Base-by-base conservation (phyloP, 2,888 invertebrate genomes). In the Lasioglossum malachurum region DNA sequence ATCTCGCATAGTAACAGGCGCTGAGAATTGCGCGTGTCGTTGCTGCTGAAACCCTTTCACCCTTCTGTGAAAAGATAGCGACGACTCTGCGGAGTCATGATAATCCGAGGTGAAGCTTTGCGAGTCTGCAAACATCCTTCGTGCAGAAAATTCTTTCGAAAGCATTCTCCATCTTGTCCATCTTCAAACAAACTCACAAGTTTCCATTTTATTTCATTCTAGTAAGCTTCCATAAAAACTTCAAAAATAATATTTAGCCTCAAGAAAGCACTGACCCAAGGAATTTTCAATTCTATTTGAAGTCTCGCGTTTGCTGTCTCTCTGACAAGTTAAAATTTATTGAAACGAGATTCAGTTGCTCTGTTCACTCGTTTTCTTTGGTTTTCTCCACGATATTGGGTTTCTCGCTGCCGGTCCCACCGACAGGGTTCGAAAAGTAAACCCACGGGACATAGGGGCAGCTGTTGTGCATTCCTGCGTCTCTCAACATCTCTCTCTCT, bases 391-490 rank as follows among this genome's bases (percentile, higher is more conserved):
- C 89, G 89, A 69, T 69, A 69, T 90, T 88, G 89, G 88, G 90
- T 92, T 92, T 90, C 92, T 93, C 89, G 91, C 88, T 92, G 89
- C 88, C 78, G 89, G 87, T 76, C 82, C 88, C 81, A 73, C 71
- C 76, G 86, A 46, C 89, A 82, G 87, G 87, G 87, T 93, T 93
- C 93, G 88, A 92, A 93, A 93, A 93, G 92, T 91, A 90, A 93
- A 92, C 89, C 87, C 89, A 87, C 78, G 81, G 90, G 82, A 79
- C 31, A 91, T 91, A 93, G 90, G 93, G 94, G 93, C 94, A 94
- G 94, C 93, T 94, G 94, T 91, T 90, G 90, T 91, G 88, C 92
- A 93, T 93, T 94, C 93, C 92, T 89, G 27, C 83, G 89, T 90
- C 87, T 91, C 60, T 64, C 14, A 4, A 14, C 31, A 31, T 31